Conservation (phyloP, 2,797 vertebrate genomes). For the Alca torda region DNA sequence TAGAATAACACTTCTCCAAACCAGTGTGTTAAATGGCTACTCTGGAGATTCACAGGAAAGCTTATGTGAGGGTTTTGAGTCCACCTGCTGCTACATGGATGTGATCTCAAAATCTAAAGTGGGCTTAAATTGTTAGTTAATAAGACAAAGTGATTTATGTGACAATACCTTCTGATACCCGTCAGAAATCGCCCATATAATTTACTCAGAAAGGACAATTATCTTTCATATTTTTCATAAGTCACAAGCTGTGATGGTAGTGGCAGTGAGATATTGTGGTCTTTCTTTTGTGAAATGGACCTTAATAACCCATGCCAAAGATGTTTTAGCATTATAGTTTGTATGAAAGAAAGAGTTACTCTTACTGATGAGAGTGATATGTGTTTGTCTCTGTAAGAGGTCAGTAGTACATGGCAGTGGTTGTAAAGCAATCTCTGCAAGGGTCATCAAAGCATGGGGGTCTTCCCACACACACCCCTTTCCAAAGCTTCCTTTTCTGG, state of each 20-base stretch:
- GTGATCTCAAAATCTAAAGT: neutral
- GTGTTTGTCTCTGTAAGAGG: neutral
- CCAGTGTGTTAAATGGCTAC: neutral
- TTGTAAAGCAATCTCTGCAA: neutral
- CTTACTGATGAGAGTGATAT: neutral
- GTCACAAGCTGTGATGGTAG: slow-evolving; percentile 1
- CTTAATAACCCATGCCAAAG: neutral
- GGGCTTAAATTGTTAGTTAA: slow-evolving; percentile 42
- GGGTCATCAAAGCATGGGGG: neutral
- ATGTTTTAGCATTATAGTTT: slow-evolving; percentile 23
- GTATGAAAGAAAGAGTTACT: neutral
- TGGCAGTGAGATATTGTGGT: slow-evolving; percentile 37
- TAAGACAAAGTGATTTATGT: neutral
- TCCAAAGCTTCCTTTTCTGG: neutral
- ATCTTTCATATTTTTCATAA: neutral
- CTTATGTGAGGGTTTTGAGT: neutral
- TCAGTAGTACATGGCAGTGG: neutral
- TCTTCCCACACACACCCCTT: neutral
- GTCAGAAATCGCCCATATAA: neutral
- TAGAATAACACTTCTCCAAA: neutral
- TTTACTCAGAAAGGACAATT: slow-evolving; percentile 41
- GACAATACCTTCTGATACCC: slow-evolving; percentile 28
- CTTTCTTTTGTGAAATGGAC: neutral
- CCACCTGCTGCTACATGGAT: neutral
- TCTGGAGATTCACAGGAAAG: neutral